A percentile compares a stretch with the other conserved stretches of the same genome.
Conservation (phyloP, 2,888 invertebrate genomes). For the Epinotia bilunana region DNA sequence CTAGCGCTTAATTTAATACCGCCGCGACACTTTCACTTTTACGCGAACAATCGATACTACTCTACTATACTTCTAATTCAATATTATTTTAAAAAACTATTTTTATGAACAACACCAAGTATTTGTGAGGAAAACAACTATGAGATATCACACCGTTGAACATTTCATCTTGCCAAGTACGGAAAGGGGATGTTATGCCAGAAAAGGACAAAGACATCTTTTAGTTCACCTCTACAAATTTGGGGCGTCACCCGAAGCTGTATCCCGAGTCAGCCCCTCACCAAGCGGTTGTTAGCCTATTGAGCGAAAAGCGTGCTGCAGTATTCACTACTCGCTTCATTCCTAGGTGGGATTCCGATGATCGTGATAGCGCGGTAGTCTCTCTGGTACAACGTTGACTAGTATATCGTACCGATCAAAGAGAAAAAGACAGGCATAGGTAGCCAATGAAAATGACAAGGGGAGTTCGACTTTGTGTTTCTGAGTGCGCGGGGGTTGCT, state of each 20-base stretch:
- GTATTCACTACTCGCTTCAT: slow-evolving; percentile 22
- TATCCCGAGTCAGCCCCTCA: slow-evolving; percentile 54
- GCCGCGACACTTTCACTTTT: slow-evolving; percentile 64
- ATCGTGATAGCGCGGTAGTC: slow-evolving; percentile 10
- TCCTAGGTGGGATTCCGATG: neutral
- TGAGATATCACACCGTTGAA: slow-evolving; percentile 60
- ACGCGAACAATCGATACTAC: slow-evolving; percentile 54
- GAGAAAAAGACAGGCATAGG: slow-evolving; percentile 29
- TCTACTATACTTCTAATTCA: slow-evolving; percentile 37
- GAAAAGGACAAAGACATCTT: slow-evolving; percentile 71
- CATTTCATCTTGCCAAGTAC: slow-evolving; percentile 57
- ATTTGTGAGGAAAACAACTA: slow-evolving; percentile 55
- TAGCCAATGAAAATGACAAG: slow-evolving; percentile 44
- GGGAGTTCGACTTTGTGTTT: slow-evolving; percentile 44
- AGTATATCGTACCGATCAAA: neutral
- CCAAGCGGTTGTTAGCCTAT: slow-evolving; percentile 15
- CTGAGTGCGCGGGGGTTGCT: slow-evolving; percentile 47
- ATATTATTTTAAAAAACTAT: slow-evolving; percentile 46
- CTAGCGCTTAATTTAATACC: slow-evolving; percentile 65
- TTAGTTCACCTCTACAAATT: slow-evolving; percentile 58
- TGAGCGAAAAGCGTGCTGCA: slow-evolving; percentile 16
- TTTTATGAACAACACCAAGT: slow-evolving; percentile 53
- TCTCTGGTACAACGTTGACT: neutral
- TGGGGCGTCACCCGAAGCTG: slow-evolving; percentile 67
- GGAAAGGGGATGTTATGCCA: slow-evolving; percentile 57